Conservation (phyloP, 2,888 invertebrate genomes). For the Pristionchus arcanus region DNA sequence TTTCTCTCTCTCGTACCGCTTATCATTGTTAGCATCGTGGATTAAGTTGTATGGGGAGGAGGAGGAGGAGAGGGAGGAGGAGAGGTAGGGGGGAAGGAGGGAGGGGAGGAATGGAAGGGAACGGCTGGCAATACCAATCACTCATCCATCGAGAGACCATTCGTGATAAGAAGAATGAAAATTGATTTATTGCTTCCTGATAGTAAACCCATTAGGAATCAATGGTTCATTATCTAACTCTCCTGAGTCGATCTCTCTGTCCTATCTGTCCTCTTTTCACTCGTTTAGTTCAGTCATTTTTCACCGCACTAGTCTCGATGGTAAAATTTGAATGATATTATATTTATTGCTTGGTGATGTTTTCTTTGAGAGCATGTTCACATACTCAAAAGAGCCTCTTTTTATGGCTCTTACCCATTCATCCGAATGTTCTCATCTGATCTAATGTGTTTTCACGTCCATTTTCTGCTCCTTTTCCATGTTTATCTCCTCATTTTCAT, state of each 20-base stretch:
- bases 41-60: constrained; percentile 29
- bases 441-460: background rate
- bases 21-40: constrained; percentile 45
- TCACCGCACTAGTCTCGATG: background rate
- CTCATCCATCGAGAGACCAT: constrained; percentile 29
- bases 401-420: too few species aligned
- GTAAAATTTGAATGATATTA: too few species aligned
- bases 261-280: background rate
- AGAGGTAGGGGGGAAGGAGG: background rate
- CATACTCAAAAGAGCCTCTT: background rate
- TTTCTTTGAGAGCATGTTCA: too few species aligned
- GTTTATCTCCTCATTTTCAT: background rate
- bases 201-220: constrained; percentile 28
- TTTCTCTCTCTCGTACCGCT: background rate
- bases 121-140: constrained; percentile 47
- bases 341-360: too few species aligned
- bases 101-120: background rate
- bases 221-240: background rate
- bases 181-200: constrained; percentile 42
- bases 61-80: background rate
- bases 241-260: background rate
- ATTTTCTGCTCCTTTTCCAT: background rate
- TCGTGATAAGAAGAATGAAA: constrained; percentile 6
- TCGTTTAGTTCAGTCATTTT: background rate
- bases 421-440: too few species aligned